These are phyloP conservation scores for Nephrotoma appendiculata DNA, from an alignment of 2,888 invertebrate species.

Conservation along the genomic window DNA sequence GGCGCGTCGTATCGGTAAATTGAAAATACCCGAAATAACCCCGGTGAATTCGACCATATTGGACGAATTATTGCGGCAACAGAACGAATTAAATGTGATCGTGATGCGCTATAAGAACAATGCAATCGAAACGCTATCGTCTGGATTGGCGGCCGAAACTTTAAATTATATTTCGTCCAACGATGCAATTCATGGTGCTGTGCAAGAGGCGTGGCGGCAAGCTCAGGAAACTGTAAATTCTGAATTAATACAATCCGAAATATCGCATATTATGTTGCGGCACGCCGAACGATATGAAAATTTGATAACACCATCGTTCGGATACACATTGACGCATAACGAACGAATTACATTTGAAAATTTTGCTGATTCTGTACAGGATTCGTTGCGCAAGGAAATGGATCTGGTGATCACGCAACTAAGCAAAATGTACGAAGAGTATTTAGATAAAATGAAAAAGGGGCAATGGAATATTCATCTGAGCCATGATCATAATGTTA, in stretches of 20 bases:
- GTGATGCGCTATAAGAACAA: constrained; percentile 50
- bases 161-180: constrained; percentile 40
- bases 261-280: constrained; percentile 54
- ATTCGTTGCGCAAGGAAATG: constrained; percentile 55
- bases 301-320: constrained; percentile 38
- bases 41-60: constrained; percentile 33
- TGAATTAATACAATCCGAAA: constrained; percentile 62
- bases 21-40: constrained; percentile 37
- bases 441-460: constrained; percentile 41
- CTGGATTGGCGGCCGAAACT: constrained; percentile 54
- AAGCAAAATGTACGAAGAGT: constrained; percentile 49
- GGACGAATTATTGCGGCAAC: constrained; percentile 35
- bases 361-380: constrained; percentile 61
- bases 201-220: constrained; percentile 59
- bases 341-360: constrained; percentile 56
- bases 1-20: constrained; percentile 19
- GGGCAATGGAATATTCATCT: constrained; percentile 33
- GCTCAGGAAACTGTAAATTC: constrained; percentile 61
- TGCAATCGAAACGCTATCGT: constrained; percentile 53
- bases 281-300: constrained; percentile 55
- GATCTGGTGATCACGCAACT: constrained; percentile 53
- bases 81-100: constrained; percentile 45
- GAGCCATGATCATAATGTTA: constrained; percentile 34
- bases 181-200: constrained; percentile 47
- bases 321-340: constrained; percentile 48